These are phyloP conservation scores for Caenorhabditis brenneri DNA, from an alignment of 1,140 invertebrate genomes.

Conservation along the genomic window DNA sequence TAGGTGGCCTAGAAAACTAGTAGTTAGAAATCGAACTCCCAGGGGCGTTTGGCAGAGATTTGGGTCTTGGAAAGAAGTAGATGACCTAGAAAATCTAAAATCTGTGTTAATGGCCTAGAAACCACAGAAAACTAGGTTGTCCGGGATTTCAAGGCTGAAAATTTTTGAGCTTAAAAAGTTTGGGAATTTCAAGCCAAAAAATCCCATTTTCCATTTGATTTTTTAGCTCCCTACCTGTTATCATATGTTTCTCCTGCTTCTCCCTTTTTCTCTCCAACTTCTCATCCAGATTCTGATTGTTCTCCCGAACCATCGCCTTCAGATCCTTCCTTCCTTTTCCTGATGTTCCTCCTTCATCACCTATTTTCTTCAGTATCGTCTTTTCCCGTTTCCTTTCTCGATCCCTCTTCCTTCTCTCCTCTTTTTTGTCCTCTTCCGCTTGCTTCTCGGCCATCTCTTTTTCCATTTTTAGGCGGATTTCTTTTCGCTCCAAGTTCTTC, in stretches of 20 bases:
- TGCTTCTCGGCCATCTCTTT: not conserved
- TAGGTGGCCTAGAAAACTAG: no score
- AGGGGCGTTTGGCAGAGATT: no score
- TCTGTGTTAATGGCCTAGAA: no score
- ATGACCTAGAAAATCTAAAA: no score
- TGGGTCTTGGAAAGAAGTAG: no score
- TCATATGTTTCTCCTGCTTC: not conserved
- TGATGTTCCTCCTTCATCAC: not conserved
- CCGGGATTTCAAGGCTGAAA: no score
- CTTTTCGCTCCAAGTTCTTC: not conserved
- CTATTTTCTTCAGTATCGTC: not conserved
- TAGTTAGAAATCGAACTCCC: no score
- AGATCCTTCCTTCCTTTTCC: not conserved
- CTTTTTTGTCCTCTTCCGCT: not conserved
- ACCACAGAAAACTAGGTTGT: no score
- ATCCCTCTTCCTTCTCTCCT: not conserved
- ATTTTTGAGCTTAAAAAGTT: no score
- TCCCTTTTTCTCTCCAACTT: not conserved
- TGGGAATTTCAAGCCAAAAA: no score
- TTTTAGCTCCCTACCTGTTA: not conserved
- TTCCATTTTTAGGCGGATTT: not conserved
- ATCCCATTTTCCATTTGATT: no score
- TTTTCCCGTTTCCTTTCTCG: not conserved
- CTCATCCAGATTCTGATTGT: no score
- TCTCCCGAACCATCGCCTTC: not conserved